These are phyloP conservation scores for Streblospio benedicti DNA, from an alignment of 1,140 invertebrate species.

Conservation along the genomic window DNA sequence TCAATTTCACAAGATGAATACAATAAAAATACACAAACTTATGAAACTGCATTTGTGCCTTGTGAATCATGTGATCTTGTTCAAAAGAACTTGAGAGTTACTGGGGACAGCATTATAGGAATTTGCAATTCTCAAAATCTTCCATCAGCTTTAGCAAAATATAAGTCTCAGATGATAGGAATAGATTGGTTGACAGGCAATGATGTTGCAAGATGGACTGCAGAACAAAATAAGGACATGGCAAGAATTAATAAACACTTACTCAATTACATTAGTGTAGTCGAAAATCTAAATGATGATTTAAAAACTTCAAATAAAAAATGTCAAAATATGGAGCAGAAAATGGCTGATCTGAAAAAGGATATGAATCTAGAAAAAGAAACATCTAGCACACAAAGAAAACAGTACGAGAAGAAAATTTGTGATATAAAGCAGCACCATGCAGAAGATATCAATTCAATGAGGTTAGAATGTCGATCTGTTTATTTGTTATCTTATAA, in stretches of 20 bases:
- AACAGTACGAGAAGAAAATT: slow-evolving; percentile 36
- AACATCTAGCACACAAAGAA: slow-evolving; percentile 23
- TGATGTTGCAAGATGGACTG: slow-evolving; percentile 37
- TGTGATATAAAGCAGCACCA: slow-evolving; percentile 23
- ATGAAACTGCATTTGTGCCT: slow-evolving; percentile 41
- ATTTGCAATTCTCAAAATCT: slow-evolving; percentile 36
- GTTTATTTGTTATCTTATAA: not conserved
- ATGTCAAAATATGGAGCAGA: slow-evolving; percentile 28
- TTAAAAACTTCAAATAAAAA: slow-evolving; percentile 26
- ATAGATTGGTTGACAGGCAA: slow-evolving; percentile 33
- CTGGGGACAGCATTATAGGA: slow-evolving; percentile 30
- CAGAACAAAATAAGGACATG: slow-evolving; percentile 42
- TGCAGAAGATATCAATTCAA: not conserved
- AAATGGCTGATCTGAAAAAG: slow-evolving; percentile 29
- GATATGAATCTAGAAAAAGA: slow-evolving; percentile 35
- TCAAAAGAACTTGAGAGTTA: slow-evolving; percentile 33
- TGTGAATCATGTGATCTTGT: slow-evolving; percentile 41
- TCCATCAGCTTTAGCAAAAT: slow-evolving; percentile 34
- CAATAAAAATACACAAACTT: slow-evolving; percentile 39
- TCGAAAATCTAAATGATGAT: slow-evolving; percentile 33
- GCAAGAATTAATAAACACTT: slow-evolving; percentile 33
- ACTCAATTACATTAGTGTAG: slow-evolving; percentile 26
- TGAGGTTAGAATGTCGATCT: too few relatives aligned
- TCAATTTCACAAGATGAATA: slow-evolving; percentile 25
- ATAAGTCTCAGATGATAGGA: slow-evolving; percentile 27